Conservation (phyloP, 2,113 vertebrate species). For the Malurus elegans region DNA sequence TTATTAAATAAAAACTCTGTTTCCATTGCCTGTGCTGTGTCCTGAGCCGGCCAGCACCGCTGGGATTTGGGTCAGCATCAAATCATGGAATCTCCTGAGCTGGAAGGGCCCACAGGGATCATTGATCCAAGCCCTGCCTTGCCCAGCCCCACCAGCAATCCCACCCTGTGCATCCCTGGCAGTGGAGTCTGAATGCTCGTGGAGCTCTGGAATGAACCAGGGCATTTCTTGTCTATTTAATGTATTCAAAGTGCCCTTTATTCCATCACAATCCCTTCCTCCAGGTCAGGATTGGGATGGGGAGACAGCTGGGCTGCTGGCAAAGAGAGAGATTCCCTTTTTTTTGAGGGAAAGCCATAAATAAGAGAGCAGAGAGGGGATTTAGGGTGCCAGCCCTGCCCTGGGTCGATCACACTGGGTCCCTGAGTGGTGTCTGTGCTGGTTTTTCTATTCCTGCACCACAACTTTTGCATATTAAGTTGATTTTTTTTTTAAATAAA, state of each 20-base stretch:
- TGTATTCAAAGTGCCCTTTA: background rate
- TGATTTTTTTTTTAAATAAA: too few species aligned
- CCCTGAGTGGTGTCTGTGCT: background rate
- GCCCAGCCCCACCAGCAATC: background rate
- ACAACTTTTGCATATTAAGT: background rate
- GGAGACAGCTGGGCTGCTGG: background rate
- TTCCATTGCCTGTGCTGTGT: background rate
- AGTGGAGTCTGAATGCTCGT: fast-evolving
- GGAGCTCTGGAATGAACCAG: background rate
- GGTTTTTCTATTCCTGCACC: background rate
- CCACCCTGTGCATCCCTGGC: background rate
- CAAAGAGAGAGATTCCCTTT: background rate
- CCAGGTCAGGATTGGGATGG: background rate
- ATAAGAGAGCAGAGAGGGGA: background rate
- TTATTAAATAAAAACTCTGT: background rate
- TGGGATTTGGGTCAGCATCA: background rate
- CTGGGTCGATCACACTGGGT: background rate
- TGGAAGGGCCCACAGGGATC: background rate
- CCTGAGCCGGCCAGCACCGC: background rate
- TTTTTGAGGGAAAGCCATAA: background rate
- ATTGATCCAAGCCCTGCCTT: background rate
- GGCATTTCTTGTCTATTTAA: background rate
- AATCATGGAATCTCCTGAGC: background rate
- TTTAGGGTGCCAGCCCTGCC: background rate
- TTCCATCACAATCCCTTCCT: background rate